Conservation (phyloP, 2,113 vertebrate genomes). For the Indicator indicator region DNA sequence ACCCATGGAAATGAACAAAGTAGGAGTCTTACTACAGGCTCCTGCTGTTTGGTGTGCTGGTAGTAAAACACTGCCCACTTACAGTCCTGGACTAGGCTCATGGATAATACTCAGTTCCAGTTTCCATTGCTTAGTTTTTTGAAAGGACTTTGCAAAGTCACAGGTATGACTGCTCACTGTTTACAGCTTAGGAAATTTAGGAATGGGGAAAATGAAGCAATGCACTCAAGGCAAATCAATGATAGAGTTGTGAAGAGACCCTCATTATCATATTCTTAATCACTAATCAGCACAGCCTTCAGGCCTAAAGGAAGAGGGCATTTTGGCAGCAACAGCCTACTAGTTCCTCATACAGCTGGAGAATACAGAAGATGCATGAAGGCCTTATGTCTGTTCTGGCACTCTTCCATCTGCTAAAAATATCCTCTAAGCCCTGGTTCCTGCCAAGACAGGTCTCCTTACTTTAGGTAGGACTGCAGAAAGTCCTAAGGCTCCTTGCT, state of each 20-base stretch:
- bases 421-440: not conserved
- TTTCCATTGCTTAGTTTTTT: not conserved
- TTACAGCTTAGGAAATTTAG: not conserved
- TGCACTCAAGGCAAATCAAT: not conserved
- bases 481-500: not conserved
- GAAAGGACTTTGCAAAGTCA: not conserved
- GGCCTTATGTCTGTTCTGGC: not conserved
- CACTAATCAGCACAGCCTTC: not conserved
- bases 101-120: not conserved
- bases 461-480: not conserved
- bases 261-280: not conserved
- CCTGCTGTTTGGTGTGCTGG: not conserved
- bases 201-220: not conserved
- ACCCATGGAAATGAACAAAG: fast-evolving
- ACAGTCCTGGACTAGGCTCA: not conserved
- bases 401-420: not conserved
- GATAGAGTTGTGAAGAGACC: not conserved
- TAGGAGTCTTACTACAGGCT: not conserved
- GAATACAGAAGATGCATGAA: not conserved
- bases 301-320: not conserved
- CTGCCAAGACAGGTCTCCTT: not conserved
- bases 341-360: not conserved
- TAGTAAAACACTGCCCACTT: not conserved
- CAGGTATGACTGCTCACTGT: not conserved
- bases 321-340: not conserved